These are phyloP conservation scores for Brachypodius melanocephalos DNA, from an alignment of 2,113 vertebrate genomes.

Conservation along the genomic window DNA sequence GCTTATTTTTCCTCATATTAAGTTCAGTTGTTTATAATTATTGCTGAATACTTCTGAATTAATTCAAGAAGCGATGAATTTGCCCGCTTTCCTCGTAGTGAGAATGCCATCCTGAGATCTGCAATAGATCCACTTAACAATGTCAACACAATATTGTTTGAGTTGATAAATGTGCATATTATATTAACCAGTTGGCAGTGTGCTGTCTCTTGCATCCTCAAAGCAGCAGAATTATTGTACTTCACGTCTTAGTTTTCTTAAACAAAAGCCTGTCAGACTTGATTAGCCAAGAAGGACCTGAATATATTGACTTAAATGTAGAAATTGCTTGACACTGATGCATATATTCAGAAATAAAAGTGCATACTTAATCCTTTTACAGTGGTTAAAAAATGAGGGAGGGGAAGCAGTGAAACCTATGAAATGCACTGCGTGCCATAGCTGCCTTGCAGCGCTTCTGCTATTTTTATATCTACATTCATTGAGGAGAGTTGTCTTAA, in stretches of 20 bases:
- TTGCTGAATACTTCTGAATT: neutral
- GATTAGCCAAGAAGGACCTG: conserved; percentile 36
- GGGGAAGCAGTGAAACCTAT: neutral
- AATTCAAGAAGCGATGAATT: neutral
- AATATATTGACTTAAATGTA: conserved; percentile 44
- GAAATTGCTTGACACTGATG: conserved; percentile 13
- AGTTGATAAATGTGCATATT: conserved; percentile 18
- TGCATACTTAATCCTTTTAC: conserved; percentile 22
- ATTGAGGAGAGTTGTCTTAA: neutral
- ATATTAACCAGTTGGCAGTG: conserved; percentile 22
- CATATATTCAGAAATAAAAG: conserved; percentile 7
- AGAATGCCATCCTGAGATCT: neutral
- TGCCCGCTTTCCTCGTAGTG: neutral
- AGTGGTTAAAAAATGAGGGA: neutral
- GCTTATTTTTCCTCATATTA: neutral
- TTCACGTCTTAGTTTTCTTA: conserved; percentile 30
- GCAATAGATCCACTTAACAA: neutral
- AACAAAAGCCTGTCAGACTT: conserved; percentile 57
- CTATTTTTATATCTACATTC: conserved; percentile 9
- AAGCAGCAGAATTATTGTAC: conserved; percentile 17
- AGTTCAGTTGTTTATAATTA: neutral
- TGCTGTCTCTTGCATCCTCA: conserved; percentile 25
- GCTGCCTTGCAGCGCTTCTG: conserved; percentile 27
- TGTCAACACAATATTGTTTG: conserved; percentile 23
- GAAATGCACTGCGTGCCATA: fast-evolving